Percentiles rank a stretch among this genome's conserved stretches.
These are phyloP conservation scores for Nannoperca australis DNA, from an alignment of 2,797 vertebrate genomes.

Conservation along the genomic window DNA sequence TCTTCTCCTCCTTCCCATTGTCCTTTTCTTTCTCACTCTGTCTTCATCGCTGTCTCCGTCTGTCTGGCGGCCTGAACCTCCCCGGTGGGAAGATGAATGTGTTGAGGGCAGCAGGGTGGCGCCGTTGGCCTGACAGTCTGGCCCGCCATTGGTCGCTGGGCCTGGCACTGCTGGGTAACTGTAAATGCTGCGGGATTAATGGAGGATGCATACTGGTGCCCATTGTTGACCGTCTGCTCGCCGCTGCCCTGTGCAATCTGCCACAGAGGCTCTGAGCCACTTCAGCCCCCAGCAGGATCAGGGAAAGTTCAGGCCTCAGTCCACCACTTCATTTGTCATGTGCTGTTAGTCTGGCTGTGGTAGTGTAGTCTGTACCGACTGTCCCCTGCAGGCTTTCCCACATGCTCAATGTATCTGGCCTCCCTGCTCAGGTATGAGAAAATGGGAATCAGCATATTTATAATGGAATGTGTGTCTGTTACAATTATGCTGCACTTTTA, in stretches of 20 bases:
- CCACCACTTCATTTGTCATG: constrained; percentile 37
- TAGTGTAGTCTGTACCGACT: neutral
- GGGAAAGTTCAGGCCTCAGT: constrained; percentile 25
- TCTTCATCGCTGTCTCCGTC: constrained; percentile 61
- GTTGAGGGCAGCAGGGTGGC: constrained; percentile 67
- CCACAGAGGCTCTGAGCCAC: constrained; percentile 66
- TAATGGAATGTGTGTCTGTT: neutral
- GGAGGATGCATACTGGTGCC: constrained; percentile 75
- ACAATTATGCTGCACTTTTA: neutral
- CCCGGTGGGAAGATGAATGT: constrained; percentile 82
- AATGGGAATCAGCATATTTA: neutral
- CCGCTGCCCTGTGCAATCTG: constrained; percentile 74
- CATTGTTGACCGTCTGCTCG: constrained; percentile 78
- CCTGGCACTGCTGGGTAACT: constrained; percentile 73
- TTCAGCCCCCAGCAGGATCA: constrained; percentile 60
- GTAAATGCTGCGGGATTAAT: constrained; percentile 80
- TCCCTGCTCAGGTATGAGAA: constrained; percentile 20
- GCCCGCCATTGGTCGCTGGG: constrained; percentile 65
- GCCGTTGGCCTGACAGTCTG: constrained; percentile 59
- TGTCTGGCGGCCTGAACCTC: constrained; percentile 69
- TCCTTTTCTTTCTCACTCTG: constrained; percentile 53
- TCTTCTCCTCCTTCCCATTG: constrained; percentile 53
- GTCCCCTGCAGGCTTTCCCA: constrained; percentile 42
- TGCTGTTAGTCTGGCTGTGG: constrained; percentile 30
- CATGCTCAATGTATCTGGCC: constrained; percentile 4